Evolutionary conservation across 92 coral and sea anemone species (phyloP).

Genomic region (Plumapathes pennacea): DNA sequence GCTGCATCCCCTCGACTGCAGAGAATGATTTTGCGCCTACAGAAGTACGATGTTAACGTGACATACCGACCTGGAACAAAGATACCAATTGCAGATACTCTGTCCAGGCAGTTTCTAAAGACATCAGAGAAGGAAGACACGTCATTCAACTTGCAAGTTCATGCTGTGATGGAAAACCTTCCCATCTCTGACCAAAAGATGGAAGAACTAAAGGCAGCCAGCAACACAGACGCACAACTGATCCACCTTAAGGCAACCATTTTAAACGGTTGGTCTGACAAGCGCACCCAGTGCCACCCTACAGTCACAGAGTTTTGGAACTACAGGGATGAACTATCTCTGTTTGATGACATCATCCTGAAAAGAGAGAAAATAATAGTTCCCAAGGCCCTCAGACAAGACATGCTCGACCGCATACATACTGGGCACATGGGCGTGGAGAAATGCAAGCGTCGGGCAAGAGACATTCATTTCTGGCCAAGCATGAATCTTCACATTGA

Average conservation of each 20-base stretch:
- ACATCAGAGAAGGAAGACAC: background rate
- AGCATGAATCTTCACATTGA: conserved; percentile 27
- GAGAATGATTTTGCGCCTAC: conserved; percentile 3
- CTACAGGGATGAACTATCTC: background rate
- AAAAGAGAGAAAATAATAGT: conserved; percentile 2
- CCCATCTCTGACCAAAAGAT: background rate
- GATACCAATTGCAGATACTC: conserved; percentile 8
- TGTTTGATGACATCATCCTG: background rate
- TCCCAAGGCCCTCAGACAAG: conserved; percentile 1
- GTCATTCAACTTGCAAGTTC: conserved; percentile 4
- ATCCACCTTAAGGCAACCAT: background rate
- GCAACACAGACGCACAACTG: background rate
- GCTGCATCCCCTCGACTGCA: conserved; percentile 1
- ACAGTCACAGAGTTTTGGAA: conserved; percentile 2
- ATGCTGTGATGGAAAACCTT: background rate
- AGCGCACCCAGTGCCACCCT: too few species aligned
- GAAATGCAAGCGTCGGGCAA: conserved; percentile 31
- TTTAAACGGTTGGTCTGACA: too few species aligned
- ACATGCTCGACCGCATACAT: conserved; percentile 19
- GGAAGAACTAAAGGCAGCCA: background rate
- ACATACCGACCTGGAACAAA: background rate
- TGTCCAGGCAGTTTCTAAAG: background rate
- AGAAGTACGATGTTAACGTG: background rate
- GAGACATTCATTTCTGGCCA: conserved; percentile 29
- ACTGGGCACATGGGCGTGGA: conserved; percentile 28